A percentile compares a stretch with the other conserved stretches of the same genome.
Conservation (phyloP, 2,797 vertebrate species). For the Ctenosaura bakeri region DNA sequence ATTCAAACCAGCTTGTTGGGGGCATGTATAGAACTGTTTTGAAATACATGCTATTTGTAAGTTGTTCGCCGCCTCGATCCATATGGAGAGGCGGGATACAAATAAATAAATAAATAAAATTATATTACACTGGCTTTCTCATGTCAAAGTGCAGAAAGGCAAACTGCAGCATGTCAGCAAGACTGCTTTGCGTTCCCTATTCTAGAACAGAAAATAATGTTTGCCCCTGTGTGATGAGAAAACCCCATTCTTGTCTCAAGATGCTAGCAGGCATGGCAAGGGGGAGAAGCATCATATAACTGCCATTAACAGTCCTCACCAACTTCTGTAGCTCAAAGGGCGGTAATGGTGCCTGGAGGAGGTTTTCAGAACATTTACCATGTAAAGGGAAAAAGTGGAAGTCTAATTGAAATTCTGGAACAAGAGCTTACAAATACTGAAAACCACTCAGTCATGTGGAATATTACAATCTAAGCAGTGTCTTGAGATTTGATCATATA, state of each 20-base stretch:
- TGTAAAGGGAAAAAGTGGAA: not conserved
- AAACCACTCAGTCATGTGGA: not conserved
- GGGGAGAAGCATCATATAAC: not conserved
- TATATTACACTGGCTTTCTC: too few relatives aligned
- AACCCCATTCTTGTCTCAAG: too few relatives aligned
- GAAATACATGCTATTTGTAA: too few relatives aligned
- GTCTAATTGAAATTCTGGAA: not conserved
- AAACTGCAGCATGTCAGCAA: not conserved
- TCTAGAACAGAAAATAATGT: not conserved
- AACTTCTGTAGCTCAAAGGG: not conserved
- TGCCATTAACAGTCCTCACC: not conserved
- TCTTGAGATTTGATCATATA: too few relatives aligned
- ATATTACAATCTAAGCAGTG: not conserved
- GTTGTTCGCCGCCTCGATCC: too few relatives aligned
- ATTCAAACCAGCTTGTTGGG: too few relatives aligned
- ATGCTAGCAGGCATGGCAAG: too few relatives aligned
- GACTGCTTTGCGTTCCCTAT: not conserved
- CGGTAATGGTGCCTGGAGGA: not conserved
- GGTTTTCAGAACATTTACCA: not conserved
- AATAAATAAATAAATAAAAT: too few relatives aligned
- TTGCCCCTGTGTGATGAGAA: not conserved
- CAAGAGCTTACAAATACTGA: not conserved
- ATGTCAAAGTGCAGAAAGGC: too few relatives aligned
- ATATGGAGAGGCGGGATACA: too few relatives aligned
- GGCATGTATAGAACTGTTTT: too few relatives aligned